phyloP scores from a whole-genome alignment of 2,888 invertebrate species.

The Autographa pulchrina region DNA sequence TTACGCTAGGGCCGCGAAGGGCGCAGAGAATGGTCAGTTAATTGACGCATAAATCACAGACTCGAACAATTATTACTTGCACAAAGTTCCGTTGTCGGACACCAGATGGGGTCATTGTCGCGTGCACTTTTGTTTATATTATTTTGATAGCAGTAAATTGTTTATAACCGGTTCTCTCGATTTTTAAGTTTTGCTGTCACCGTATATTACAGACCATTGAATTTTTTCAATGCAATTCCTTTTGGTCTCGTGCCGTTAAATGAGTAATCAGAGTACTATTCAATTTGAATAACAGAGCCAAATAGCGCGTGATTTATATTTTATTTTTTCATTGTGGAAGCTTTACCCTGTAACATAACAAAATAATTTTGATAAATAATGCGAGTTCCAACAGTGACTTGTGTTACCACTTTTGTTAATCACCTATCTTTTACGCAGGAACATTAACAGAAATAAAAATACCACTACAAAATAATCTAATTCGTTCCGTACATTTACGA shows the following conservation, averaged over 20 bases:
- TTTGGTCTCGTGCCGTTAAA: constrained; percentile 71
- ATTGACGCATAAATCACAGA: constrained; percentile 86
- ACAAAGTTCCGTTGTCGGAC: constrained; percentile 69
- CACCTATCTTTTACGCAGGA: not conserved
- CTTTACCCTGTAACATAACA: not conserved
- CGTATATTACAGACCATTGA: constrained; percentile 72
- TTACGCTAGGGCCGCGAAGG: constrained; percentile 58
- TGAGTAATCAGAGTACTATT: constrained; percentile 46
- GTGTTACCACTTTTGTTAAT: no score
- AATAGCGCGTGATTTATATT: constrained; percentile 34
- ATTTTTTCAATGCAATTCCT: constrained; percentile 67
- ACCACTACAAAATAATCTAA: constrained; percentile 34
- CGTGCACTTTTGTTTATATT: constrained; percentile 71
- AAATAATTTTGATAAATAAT: not conserved
- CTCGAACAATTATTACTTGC: constrained; percentile 68
- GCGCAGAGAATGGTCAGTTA: constrained; percentile 84
- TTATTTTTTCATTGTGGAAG: not conserved
- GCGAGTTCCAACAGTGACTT: not conserved
- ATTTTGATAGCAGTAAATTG: constrained; percentile 68
- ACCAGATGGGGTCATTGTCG: constrained; percentile 80
- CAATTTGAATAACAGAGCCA: constrained; percentile 37
- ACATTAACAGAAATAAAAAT: constrained; percentile 6
- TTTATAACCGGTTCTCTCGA: constrained; percentile 72
- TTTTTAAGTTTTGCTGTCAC: constrained; percentile 66
- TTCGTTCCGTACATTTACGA: constrained; percentile 46